Evolutionary conservation across 2,797 vertebrate genomes (phyloP), one percentile per base, ranked within the genome.

Genomic region (Leucoraja ocellata): DNA sequence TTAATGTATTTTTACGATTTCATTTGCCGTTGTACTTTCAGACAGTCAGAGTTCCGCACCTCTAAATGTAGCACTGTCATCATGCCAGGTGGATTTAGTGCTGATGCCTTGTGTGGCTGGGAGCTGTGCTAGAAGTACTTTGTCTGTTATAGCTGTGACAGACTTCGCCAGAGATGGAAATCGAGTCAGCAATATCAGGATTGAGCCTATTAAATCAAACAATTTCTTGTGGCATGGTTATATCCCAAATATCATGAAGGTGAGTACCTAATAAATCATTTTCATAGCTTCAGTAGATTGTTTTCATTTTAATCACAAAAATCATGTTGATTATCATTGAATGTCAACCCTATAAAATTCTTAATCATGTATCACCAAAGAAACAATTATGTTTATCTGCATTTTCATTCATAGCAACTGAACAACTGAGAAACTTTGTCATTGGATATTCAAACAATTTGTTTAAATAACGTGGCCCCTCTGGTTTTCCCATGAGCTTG

Each of bases 181-280:
- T 94, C 94, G 95, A 0, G 11, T 91, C 68, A 97, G 97, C 93
- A 93, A 94, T 91, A 21, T 98, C 68, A 74, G 93, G 4, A 95
- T 94, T 0, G 36, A 73, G 83, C 96, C 96, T 0, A 81, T 94
- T 0, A 28, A 94, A 4, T 4, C 36, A 0, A 94, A 95, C 2
- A 96, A 96, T 0, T 91, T 92, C 0, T 96, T 97, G 23, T 98
- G 97, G 97, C 96, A 95, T 61, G 94, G 93, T 94, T 96, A 97
- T 93, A 9, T 90, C 1, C 96, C 97, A 1, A 71, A 93, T 0
- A 94, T 96, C 0, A 94, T 97, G 28, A 96, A 97, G 94, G 97
- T 97, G 10, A 93, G 95, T 16, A 78, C 93, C 93, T 58, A 93
- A 86, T 93, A 65, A 46, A 23, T 2, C 0, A 46, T 93, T 39